These are phyloP conservation scores for Liasis olivaceus DNA, from an alignment of 2,797 vertebrate genomes.

Conservation along the genomic window DNA sequence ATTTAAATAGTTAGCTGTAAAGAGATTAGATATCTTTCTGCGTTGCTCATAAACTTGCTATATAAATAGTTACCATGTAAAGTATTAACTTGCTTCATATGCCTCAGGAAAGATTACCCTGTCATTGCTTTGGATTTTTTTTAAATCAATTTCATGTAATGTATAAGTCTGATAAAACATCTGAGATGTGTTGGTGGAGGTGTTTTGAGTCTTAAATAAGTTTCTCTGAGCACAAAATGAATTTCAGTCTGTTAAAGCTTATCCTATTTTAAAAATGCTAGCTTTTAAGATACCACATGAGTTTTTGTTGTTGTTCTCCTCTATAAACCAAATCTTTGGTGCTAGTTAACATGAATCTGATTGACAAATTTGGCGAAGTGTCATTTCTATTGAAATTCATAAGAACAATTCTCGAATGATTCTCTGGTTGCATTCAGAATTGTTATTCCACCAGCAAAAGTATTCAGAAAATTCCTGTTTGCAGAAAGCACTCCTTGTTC, in stretches of 20 bases:
- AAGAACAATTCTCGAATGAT: background rate
- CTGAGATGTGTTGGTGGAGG: background rate
- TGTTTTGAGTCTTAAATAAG: background rate
- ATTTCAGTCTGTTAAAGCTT: background rate
- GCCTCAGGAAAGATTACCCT: constrained; percentile 9
- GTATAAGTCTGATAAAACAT: background rate
- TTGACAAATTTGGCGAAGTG: background rate
- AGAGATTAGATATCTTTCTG: constrained; percentile 3
- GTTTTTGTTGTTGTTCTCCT: background rate
- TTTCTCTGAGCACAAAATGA: background rate
- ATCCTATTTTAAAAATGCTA: background rate
- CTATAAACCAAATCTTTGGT: background rate
- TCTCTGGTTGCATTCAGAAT: background rate
- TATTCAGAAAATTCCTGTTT: background rate
- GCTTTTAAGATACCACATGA: background rate
- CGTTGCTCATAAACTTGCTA: background rate
- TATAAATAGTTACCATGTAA: constrained; percentile 4
- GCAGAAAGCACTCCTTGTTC: background rate
- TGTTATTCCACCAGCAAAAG: background rate
- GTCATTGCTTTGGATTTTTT: constrained; percentile 1
- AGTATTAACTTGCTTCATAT: constrained; percentile 22
- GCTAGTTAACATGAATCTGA: background rate
- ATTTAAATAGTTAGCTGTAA: constrained; percentile 20
- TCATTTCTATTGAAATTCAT: background rate
- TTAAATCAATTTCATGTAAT: background rate